phyloP scores from a whole-genome alignment of 2,113 vertebrate species.

The Callaeas wilsoni region DNA sequence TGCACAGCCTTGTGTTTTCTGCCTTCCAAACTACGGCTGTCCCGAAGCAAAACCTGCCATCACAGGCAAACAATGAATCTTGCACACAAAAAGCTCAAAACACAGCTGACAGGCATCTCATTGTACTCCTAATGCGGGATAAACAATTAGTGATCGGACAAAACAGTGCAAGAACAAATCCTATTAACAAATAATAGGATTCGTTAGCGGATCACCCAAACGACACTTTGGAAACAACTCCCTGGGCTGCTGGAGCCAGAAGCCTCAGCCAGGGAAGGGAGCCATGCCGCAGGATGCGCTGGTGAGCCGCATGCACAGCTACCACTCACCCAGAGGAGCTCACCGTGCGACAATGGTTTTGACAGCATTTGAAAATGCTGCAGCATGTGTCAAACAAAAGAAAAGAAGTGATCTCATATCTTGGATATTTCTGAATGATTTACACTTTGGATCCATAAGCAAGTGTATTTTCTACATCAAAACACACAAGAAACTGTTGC shows the following conservation, averaged over 20 bases:
- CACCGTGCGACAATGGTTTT: fast-evolving
- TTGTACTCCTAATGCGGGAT: background rate
- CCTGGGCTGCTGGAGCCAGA: background rate
- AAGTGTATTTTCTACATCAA: background rate
- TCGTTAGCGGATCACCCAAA: background rate
- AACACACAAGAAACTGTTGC: background rate
- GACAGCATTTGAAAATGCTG: background rate
- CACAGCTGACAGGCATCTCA: slow-evolving; percentile 20
- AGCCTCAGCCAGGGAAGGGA: background rate
- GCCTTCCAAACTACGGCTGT: background rate
- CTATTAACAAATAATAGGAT: slow-evolving; percentile 51
- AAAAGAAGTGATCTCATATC: background rate
- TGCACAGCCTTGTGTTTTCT: background rate
- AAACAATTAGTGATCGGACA: slow-evolving; percentile 20
- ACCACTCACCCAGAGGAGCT: background rate
- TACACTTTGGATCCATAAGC: background rate
- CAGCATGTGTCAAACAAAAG: background rate
- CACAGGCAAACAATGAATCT: background rate
- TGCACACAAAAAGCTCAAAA: background rate
- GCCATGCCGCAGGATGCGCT: fast-evolving
- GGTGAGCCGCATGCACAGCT: background rate
- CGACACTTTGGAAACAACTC: background rate
- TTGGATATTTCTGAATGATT: background rate
- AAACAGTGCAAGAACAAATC: slow-evolving; percentile 41
- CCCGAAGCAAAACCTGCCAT: background rate